A percentile compares a stretch with the other conserved stretches of the same genome.
Evolutionary conservation across 2,113 vertebrate species (phyloP).

Genomic region (Cygnus atratus): DNA sequence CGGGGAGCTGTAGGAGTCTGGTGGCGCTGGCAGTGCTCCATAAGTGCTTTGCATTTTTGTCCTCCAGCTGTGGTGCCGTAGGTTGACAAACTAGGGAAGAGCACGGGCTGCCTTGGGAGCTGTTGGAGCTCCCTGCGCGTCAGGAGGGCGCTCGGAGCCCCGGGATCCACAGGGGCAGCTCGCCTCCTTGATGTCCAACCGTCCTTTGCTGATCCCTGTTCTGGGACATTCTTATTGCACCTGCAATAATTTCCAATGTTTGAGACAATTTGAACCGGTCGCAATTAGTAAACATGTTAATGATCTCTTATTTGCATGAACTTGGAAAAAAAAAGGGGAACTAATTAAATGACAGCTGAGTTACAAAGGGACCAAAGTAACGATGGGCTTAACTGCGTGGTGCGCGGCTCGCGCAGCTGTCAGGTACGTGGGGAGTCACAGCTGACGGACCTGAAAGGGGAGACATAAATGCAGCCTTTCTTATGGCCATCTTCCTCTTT

Average conservation of each 20-base stretch:
- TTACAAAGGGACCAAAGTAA: background rate
- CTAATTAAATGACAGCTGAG: background rate
- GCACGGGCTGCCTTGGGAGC: background rate
- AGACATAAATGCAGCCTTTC: background rate
- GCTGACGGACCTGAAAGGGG: background rate
- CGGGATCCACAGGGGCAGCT: no score
- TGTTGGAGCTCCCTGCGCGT: background rate
- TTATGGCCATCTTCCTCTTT: background rate
- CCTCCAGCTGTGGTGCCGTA: background rate
- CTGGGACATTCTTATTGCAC: background rate
- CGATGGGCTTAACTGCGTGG: background rate
- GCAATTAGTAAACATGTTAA: background rate
- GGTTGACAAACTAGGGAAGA: background rate
- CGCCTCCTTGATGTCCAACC: no score
- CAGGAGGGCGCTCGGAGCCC: no score
- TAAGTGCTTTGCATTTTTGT: background rate
- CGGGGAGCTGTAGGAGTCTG: background rate
- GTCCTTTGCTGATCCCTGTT: background rate
- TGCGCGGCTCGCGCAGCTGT: background rate
- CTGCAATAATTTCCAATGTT: background rate
- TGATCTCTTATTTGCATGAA: background rate
- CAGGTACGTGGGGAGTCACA: background rate
- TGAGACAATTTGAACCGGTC: background rate
- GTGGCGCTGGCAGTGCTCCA: fast-evolving
- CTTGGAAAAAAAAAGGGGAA: background rate